phyloP scores from a whole-genome alignment of 2,113 vertebrate species.

The Ceyx margarethae region DNA sequence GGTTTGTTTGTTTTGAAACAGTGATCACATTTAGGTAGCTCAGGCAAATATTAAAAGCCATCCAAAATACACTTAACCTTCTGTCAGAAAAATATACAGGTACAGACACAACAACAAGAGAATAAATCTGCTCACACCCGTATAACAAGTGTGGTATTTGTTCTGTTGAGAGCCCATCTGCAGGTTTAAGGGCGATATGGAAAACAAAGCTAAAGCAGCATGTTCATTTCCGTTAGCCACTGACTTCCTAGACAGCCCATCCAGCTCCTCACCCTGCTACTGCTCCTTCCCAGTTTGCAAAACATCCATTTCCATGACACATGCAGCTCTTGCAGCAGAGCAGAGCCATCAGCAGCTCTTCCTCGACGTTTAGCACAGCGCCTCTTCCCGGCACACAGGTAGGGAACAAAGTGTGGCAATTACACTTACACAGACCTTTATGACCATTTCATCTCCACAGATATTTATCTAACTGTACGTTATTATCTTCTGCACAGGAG shows the following conservation, averaged over 20 bases:
- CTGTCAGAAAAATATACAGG: not conserved
- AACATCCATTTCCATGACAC: not conserved
- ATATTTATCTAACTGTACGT: not conserved
- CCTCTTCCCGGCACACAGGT: not conserved
- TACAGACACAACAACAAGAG: not conserved
- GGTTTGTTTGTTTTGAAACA: not conserved
- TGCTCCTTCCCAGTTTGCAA: conserved; percentile 21
- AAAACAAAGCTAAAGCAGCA: not conserved
- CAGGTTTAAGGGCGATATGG: not conserved
- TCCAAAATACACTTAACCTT: not conserved
- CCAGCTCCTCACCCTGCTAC: not conserved
- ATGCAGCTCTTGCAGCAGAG: not conserved
- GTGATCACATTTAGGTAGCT: not conserved
- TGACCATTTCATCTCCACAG: not conserved
- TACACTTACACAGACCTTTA: not conserved
- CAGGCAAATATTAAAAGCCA: not conserved
- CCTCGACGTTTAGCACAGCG: not conserved
- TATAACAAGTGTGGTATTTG: not conserved
- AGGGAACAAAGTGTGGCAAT: conserved; percentile 1
- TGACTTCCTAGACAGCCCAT: not conserved
- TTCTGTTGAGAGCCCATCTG: not conserved
- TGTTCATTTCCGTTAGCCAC: not conserved
- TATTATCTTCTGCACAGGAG: not conserved
- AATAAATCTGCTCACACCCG: not conserved
- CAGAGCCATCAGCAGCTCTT: not conserved